Conservation (phyloP, 2,113 vertebrate genomes). For the Heloderma charlesbogerti region DNA sequence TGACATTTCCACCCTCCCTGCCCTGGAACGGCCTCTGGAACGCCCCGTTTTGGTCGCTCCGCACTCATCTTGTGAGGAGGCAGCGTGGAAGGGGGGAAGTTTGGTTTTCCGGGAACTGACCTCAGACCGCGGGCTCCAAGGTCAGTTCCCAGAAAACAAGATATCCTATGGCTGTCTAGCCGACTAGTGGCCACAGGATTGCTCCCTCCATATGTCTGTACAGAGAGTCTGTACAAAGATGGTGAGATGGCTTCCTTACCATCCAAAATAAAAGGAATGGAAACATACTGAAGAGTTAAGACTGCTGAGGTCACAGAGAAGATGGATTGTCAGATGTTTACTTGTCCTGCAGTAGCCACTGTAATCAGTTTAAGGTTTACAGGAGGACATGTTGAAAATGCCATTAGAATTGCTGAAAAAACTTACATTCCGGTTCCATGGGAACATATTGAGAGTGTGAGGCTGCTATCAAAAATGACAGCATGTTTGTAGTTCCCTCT, state of each 20-base stretch:
- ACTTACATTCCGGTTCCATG: background rate
- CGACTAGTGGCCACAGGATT: too few relatives aligned
- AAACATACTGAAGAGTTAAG: background rate
- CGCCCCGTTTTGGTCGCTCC: too few relatives aligned
- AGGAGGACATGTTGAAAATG: background rate
- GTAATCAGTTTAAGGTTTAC: background rate
- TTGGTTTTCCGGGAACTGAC: too few relatives aligned
- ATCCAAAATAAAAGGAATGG: background rate
- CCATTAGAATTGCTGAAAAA: background rate
- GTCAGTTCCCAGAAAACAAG: too few relatives aligned
- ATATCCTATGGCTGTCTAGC: too few relatives aligned
- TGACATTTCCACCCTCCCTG: too few relatives aligned
- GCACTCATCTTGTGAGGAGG: too few relatives aligned
- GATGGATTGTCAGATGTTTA: background rate
- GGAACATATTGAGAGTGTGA: background rate
- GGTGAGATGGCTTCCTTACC: background rate
- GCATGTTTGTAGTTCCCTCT: background rate
- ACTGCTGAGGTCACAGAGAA: background rate
- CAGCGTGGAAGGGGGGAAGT: too few relatives aligned
- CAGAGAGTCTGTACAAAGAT: accelerated
- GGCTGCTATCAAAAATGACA: slow-evolving; percentile 15
- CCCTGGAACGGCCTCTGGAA: too few relatives aligned
- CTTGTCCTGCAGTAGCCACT: background rate
- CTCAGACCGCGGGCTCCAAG: too few relatives aligned
- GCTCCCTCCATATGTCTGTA: background rate